Conservation (phyloP, 2,888 invertebrate species). For the Geophilus truncorum region DNA sequence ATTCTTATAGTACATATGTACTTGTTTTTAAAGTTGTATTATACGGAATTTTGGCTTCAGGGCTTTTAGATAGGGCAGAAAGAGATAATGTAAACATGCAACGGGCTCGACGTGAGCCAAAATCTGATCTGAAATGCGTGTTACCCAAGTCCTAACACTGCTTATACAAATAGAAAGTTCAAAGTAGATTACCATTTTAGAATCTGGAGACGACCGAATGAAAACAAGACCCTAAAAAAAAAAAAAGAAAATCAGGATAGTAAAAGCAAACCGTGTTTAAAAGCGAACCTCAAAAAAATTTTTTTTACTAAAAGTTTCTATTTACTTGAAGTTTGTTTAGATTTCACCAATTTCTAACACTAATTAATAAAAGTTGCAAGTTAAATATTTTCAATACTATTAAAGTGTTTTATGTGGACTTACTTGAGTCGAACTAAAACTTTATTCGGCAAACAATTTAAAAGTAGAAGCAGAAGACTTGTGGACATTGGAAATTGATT, state of each 20-base stretch:
- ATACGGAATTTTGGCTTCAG: too few species aligned
- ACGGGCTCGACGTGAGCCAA: neutral
- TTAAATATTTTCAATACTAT: neutral
- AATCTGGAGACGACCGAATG: neutral
- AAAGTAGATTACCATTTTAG: neutral
- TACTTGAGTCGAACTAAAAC: neutral
- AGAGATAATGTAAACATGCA: neutral
- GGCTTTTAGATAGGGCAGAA: too few species aligned
- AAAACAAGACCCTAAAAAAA: neutral
- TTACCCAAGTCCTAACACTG: neutral
- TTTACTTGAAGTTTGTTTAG: too few species aligned
- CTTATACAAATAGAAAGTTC: neutral
- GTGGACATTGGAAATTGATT: constrained; percentile 18
- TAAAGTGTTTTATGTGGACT: neutral
- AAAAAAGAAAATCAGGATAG: neutral
- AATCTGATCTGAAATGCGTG: neutral
- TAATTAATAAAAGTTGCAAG: neutral
- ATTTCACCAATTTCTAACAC: too few species aligned
- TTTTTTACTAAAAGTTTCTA: too few species aligned
- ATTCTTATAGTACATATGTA: too few species aligned
- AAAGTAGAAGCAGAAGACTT: neutral
- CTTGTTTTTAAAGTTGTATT: too few species aligned
- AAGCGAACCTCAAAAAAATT: too few species aligned
- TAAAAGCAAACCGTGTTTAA: neutral
- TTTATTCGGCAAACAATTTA: neutral